A percentile compares a stretch with the other conserved stretches of the same genome.
phyloP scores from a whole-genome alignment of 2,888 invertebrate species.

The Oscheius sp. region DNA sequence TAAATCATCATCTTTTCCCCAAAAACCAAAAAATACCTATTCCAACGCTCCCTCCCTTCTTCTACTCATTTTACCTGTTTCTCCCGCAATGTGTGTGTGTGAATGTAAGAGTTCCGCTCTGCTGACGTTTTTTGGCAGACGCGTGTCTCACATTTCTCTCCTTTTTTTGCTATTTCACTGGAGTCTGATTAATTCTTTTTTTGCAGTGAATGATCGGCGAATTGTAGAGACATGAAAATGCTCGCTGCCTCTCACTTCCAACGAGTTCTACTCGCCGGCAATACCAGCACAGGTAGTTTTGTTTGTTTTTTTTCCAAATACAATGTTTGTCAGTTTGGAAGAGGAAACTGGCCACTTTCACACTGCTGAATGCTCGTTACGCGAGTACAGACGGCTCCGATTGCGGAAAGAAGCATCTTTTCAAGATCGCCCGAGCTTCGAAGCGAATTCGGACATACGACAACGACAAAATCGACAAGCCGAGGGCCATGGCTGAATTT shows the following conservation, averaged over 20 bases:
- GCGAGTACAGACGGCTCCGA: not conserved
- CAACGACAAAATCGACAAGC: conserved; percentile 59
- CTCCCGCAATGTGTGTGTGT: too few relatives aligned
- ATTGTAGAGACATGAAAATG: not conserved
- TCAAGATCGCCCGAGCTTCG: conserved; percentile 26
- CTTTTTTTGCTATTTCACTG: too few relatives aligned
- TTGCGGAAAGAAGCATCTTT: not conserved
- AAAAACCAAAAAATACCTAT: too few relatives aligned
- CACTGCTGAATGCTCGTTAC: not conserved
- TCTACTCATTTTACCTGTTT: too few relatives aligned
- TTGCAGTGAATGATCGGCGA: not conserved
- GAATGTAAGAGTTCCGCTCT: too few relatives aligned
- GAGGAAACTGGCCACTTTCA: not conserved
- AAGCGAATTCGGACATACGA: conserved; percentile 53
- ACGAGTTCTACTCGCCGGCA: not conserved
- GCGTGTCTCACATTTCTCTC: too few relatives aligned
- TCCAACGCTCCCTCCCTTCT: too few relatives aligned
- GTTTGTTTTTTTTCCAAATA: not conserved
- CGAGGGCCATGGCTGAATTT: conserved; percentile 64
- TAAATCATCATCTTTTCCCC: too few relatives aligned
- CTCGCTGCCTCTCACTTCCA: not conserved
- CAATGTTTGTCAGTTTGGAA: conserved; percentile 5
- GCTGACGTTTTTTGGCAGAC: too few relatives aligned
- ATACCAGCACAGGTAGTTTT: not conserved
- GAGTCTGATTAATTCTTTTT: not conserved